Base-by-base conservation (phyloP, 2,888 invertebrate species). In the Cancer borealis region DNA sequence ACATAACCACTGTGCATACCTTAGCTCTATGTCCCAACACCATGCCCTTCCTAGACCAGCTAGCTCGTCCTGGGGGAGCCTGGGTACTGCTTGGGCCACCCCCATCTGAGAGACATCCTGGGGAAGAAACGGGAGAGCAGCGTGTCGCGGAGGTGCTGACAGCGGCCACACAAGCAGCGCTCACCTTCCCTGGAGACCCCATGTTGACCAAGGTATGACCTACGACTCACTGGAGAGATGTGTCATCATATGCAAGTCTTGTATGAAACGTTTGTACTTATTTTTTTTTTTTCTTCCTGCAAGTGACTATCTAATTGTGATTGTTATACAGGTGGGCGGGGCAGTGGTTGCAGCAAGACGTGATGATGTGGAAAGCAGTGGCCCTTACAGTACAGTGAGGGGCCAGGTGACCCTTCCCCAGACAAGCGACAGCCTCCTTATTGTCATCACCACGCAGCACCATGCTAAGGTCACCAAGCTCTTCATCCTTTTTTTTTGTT, bases 21-120 rank as follows among this genome's bases (percentile, higher is more conserved):
- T 14, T 95, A 10, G 94, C 95, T 0, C 60, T 95, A 10, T 95
- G 95, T 45, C 88, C 95, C 21, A 21, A 90, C 46, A 54, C 95
- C 12, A 66, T 91, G 10, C 92, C 92, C 0, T n/a, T 88, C 49
- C 92, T 95, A 87, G 95, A 95, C 79, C 95, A 95, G 91, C 94
- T 95, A 14, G 95, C 95, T 5, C 47, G 87, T 8, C 46, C 60
- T 6, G 93, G 90, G 5, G 92, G 93, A 12, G 94, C 94, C 6
- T 95, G 95, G 95, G 93, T 94, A 14, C 88, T 95, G 91, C 93
- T 94, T 39, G 88, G 79, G 17, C n/a, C 73, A 21, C 17, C 93
- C 21, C 54, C 88, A 39, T 89, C 66, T 10, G 47, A 45, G 17
- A 14, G 21, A 26, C 21, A 26, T n/a, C 45, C 92, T n/a, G 92